Evolutionary conservation across 2,113 vertebrate species (phyloP), one percentile per base, ranked within the genome.

Genomic region (Garra rufa): DNA sequence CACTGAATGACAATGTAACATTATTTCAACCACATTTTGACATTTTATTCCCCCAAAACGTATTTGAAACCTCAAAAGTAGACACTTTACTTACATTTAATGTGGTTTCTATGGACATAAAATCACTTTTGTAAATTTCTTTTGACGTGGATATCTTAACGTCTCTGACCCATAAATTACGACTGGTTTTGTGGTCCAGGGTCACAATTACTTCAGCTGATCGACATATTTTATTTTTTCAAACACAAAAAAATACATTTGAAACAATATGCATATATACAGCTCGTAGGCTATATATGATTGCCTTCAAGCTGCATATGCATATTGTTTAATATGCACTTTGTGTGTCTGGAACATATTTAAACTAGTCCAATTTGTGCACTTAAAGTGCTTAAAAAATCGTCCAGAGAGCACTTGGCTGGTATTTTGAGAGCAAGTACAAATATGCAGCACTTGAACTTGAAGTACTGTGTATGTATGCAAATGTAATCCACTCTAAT

Each of bases 401-500:
- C 1, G 0, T 3, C 10, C 67, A 43, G 21, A 14, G 38, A 71
- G 69, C 69, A 43, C 38, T 71, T n/a, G 38, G 38, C 21, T 70
- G 38, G 21, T 21, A 71, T 71, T 71, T 44, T 24, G 41, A 24
- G 19, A 44, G 61, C 13, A 3, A 24, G 30, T 41, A 73, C 21
- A 71, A 43, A 71, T 73, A 73, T 26, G 69, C 38, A 71, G 69
- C 21, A 44, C 69, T 44, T 43, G 8, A n/a, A 43, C 67, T 43
- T 73, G 69, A 73, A 44, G 41, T 71, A n/a, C n/a, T n/a, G n/a
- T n/a, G n/a, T n/a, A 38, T 69, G 69, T 24, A 43, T 71, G 11
- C 69, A 73, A 44, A 73, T 26, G 11, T 26, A 44, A 71, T 24
- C 69, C 69, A 6, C 69, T 71, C 24, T 24, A 71, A 71, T 24